Conservation (phyloP, 2,888 invertebrate genomes). For the Adela reaumurella region DNA sequence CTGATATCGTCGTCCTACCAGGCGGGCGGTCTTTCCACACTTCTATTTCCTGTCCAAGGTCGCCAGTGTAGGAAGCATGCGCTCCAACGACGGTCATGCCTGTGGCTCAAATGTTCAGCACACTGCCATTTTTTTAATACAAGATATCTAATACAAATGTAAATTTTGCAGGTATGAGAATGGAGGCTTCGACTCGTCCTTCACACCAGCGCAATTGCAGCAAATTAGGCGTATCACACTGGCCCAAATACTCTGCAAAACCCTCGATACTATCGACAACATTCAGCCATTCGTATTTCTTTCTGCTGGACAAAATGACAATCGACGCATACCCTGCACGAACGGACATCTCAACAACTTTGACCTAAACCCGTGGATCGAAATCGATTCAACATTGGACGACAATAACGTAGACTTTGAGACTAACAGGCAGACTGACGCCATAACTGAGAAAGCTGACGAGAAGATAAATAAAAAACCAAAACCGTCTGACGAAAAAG, state of each 20-base stretch:
- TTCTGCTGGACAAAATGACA: slow-evolving; percentile 56
- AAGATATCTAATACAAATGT: neutral
- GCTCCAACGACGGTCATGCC: too few relatives aligned
- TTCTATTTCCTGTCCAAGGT: too few relatives aligned
- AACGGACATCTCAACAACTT: slow-evolving; percentile 53
- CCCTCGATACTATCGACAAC: slow-evolving; percentile 61
- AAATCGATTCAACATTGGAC: slow-evolving; percentile 39
- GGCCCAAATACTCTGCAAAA: slow-evolving; percentile 69
- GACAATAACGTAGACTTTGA: slow-evolving; percentile 25
- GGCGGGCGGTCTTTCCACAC: too few relatives aligned
- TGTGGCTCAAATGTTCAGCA: too few relatives aligned
- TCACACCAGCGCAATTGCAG: slow-evolving; percentile 72
- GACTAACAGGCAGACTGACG: slow-evolving; percentile 8
- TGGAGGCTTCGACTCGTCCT: slow-evolving; percentile 66
- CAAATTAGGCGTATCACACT: slow-evolving; percentile 68
- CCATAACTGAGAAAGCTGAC: slow-evolving; percentile 8
- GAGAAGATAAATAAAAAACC: slow-evolving; percentile 13
- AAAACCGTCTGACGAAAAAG: slow-evolving; percentile 23
- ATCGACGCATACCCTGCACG: slow-evolving; percentile 56
- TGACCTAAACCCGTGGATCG: slow-evolving; percentile 61
- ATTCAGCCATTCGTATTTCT: slow-evolving; percentile 71
- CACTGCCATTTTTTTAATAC: neutral
- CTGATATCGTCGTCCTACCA: too few relatives aligned
- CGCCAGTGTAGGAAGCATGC: too few relatives aligned
- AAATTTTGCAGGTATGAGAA: slow-evolving; percentile 69